Base-by-base conservation (phyloP, 2,888 invertebrate species). In the Tethea ocularis region DNA sequence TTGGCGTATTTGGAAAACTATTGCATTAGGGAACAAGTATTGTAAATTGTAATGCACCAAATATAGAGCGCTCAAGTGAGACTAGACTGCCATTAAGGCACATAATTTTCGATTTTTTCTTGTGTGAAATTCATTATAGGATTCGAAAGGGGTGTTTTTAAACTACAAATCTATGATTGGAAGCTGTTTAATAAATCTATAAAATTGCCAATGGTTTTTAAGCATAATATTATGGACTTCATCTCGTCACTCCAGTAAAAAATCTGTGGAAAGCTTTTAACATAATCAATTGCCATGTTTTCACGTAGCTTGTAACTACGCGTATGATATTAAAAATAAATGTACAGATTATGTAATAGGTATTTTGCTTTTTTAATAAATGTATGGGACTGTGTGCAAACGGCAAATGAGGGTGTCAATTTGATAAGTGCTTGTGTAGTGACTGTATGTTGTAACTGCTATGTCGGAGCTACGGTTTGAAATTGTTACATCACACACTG, bases 331-430 rank as follows among this genome's bases (percentile, higher is more conserved):
- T 68, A 55, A 64, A 69, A 72, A 68, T 70, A 69, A 68, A 68
- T 77, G 71, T 80, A 75, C 69, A 78, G 64, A 65, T 69, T 66
- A 64, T 52, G 55, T 26, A 61, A 51, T 63, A n/a, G n/a, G n/a
- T n/a, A 68, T 71, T 13, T 72, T 68, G 67, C 69, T 66, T 61
- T 63, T 58, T 58, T 60, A 58, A 29, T 61, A 64, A 63, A 57
- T 58, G 55, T 57, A 68, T 74, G 75, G 78, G 77, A 70, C 61
- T 71, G 75, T 71, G 75, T 80, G 81, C 74, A 75, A 79, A 83
- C 77, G 80, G 82, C 71, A 73, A 71, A 80, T 82, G 78, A 82
- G 81, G 83, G 83, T 85, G 84, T 83, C 77, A 81, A 77, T 81
- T 82, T 73, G 64, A 66, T 77, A 75, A 77, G 71, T 75, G 69